phyloP scores from a whole-genome alignment of 2,113 vertebrate species.

The Scomber colias region DNA sequence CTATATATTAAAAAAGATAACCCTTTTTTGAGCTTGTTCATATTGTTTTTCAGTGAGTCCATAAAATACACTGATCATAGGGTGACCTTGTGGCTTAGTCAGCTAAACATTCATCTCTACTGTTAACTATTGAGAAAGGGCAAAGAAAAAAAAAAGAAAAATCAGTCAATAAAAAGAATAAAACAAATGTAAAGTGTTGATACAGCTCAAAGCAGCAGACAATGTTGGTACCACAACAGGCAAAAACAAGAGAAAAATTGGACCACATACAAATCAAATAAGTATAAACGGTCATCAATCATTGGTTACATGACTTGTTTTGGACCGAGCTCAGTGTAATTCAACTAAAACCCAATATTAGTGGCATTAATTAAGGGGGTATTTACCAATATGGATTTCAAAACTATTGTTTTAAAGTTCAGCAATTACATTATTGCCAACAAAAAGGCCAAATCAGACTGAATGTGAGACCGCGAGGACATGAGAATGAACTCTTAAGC shows the following conservation, averaged over 20 bases:
- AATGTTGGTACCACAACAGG: neutral
- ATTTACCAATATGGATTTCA: neutral
- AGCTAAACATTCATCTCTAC: too few species aligned
- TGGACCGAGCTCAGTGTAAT: neutral
- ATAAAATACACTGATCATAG: neutral
- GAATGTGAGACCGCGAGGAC: neutral
- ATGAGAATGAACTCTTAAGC: neutral
- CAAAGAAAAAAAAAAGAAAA: too few species aligned
- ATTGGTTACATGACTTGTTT: neutral
- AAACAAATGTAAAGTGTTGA: neutral
- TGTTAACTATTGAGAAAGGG: too few species aligned
- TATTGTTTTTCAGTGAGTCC: too few species aligned
- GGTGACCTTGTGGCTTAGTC: too few species aligned
- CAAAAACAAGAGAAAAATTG: neutral
- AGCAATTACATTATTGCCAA: neutral
- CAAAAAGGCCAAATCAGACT: neutral
- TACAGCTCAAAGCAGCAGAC: neutral
- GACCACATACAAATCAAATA: neutral
- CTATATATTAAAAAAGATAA: too few species aligned
- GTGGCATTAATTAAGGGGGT: neutral
- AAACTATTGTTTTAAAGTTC: neutral
- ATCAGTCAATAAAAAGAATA: too few species aligned
- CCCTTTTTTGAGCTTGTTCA: too few species aligned
- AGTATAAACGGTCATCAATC: neutral
- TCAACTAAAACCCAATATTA: neutral